Evolutionary conservation across 2,797 vertebrate genomes (phyloP), one percentile per base, ranked within the genome.

Genomic region (Intellagama lesueurii): DNA sequence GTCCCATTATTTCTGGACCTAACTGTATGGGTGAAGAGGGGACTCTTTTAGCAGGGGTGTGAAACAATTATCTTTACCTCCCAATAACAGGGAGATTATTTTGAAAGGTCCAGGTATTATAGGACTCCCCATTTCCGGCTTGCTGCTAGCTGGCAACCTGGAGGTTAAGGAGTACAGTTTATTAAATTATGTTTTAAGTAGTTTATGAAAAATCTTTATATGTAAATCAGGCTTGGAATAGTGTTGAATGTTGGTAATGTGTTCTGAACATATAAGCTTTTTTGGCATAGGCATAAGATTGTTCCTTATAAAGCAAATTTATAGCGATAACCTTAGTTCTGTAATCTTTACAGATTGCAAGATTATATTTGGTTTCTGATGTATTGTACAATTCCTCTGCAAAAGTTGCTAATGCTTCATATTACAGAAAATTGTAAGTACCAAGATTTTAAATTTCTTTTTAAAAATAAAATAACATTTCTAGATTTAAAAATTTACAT

Each of bases 371-470:
- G 16, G 99, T 99, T 92, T 99, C 99, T 0, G 99, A 99, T 96
- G 99, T 99, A 92, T 97, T 99, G 81, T 99, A 99, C 95, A 99
- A 99, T 96, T 99, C 99, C 75, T 99, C 98, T 87, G 99, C 99
- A 95, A 99, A 99, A 98, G 99, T 99, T 92, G 92, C 99, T 95
- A 99, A 99, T 93, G 99, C 99, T 76, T 99, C 99, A 69, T 99
- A 99, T 96, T 99, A 99, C 91, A 98, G 99, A 94, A 99, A 99
- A 98, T 99, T 98, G 99, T 99, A 97, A 98, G 99, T 98, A 96
- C 90, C n/a, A 68, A 1, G 49, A 49, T 91, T 94, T 94, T 90
- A 91, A 66, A 83, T 28, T 90, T n/a, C 91, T 91, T 83, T 66
- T 86, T 0, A 5, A 89, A 8, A 83, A 32, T 60, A 16, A 28